A percentile compares a stretch with the other conserved stretches of the same genome.
Conservation (phyloP, 2,888 invertebrate species). For the Oscheius sp. region DNA sequence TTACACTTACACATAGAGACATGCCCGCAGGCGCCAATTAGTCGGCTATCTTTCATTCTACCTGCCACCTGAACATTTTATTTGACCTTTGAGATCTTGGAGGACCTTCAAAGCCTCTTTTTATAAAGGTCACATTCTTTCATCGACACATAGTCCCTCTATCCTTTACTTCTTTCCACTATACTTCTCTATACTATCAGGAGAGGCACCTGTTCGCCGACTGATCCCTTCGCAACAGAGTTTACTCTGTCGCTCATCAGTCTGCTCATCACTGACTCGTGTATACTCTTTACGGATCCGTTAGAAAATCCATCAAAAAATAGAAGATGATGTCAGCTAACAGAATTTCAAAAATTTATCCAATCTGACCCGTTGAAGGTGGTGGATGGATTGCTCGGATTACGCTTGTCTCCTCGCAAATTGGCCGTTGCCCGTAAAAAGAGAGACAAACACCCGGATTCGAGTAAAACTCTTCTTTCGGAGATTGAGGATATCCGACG, state of each 20-base stretch:
- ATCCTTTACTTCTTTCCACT: neutral
- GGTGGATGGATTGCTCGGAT: neutral
- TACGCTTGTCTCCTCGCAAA: conserved; percentile 1
- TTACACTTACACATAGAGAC: conserved; percentile 1
- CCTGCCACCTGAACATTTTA: neutral
- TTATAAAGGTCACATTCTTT: neutral
- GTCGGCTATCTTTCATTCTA: conserved; percentile 8
- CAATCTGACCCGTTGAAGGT: neutral
- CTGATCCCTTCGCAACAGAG: neutral
- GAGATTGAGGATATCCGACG: neutral
- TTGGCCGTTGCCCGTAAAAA: neutral
- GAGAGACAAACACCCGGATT: neutral
- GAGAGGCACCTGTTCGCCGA: conserved; percentile 1
- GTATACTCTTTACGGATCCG: conserved; percentile 13
- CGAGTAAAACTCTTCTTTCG: neutral
- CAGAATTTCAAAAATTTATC: neutral
- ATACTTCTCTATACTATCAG: neutral
- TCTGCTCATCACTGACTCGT: neutral
- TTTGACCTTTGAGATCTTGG: neutral
- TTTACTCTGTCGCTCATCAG: conserved; percentile 17
- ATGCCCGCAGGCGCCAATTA: conserved; percentile 25
- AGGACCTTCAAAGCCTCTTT: neutral
- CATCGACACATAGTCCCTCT: neutral
- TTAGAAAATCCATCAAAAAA: no score
- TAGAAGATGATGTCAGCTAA: neutral